These are phyloP conservation scores for Wiebesia pumilae DNA, from an alignment of 1,140 invertebrate genomes.

Conservation along the genomic window DNA sequence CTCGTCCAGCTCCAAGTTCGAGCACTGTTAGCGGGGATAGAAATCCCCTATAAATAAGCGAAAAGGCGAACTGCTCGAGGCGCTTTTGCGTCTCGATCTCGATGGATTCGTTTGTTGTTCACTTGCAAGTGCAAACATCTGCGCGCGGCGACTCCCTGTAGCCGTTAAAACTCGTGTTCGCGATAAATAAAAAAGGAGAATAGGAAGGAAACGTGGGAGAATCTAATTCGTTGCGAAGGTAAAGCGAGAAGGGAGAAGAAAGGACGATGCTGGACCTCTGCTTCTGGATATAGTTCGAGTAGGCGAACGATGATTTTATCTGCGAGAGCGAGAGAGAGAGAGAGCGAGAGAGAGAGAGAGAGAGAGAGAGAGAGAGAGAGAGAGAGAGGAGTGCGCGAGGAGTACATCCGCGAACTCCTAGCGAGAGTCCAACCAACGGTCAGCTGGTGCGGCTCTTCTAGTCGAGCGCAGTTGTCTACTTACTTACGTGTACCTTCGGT, in stretches of 20 bases:
- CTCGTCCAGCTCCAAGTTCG: neutral
- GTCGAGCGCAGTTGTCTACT: constrained; percentile 2
- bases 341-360: neutral
- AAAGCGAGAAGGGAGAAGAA: neutral
- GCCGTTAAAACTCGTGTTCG: neutral
- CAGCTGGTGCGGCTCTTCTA: constrained; percentile 4
- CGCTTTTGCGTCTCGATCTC: neutral
- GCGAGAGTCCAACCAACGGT: neutral
- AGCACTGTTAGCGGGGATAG: neutral
- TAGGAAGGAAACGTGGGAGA: neutral
- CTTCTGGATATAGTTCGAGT: neutral
- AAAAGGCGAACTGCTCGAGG: neutral
- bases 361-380: too few relatives aligned
- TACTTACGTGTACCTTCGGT: neutral
- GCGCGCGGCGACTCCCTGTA: neutral
- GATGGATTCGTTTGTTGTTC: neutral
- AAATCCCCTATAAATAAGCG: neutral
- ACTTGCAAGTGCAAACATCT: neutral
- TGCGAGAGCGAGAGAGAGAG: too few relatives aligned
- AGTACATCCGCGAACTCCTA: neutral
- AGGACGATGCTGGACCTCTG: neutral
- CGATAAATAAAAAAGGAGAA: neutral
- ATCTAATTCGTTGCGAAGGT: constrained; percentile 30
- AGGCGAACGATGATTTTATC: constrained; percentile 34
- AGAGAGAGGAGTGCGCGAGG: neutral